Evolutionary conservation across 2,113 vertebrate species (phyloP).

Genomic region (Calonectris borealis): DNA sequence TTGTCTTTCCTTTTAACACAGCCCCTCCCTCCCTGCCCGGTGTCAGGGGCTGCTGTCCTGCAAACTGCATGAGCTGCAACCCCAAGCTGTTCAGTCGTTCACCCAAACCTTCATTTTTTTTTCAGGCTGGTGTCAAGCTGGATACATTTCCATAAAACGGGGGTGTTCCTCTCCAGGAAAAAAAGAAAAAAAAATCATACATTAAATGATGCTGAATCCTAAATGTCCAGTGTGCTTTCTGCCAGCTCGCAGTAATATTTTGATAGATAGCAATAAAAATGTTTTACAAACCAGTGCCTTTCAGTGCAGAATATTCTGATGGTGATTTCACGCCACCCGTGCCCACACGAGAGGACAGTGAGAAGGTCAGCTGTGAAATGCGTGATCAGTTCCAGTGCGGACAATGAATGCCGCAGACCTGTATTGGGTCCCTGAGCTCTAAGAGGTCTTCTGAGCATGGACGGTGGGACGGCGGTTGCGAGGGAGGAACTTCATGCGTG

Average conservation of each 20-base stretch:
- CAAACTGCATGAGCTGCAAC: neutral
- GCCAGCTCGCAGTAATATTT: neutral
- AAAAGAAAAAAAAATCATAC: too few species aligned
- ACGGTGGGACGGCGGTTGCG: neutral
- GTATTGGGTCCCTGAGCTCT: neutral
- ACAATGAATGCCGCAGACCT: neutral
- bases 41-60: neutral
- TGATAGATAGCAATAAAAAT: neutral
- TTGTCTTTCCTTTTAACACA: neutral
- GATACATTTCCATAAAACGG: neutral
- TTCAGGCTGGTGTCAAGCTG: neutral
- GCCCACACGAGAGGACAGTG: neutral
- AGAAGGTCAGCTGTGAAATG: accelerated
- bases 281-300: neutral
- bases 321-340: neutral
- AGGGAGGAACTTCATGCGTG: neutral
- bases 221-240: neutral
- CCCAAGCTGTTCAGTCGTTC: neutral
- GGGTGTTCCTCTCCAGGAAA: neutral
- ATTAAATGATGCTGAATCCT: neutral
- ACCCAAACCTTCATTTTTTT: neutral
- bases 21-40: neutral
- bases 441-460: neutral
- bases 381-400: neutral
- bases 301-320: neutral